Evolutionary conservation across 2,113 vertebrate species (phyloP).

Genomic region (Pachypanchax playfairii): DNA sequence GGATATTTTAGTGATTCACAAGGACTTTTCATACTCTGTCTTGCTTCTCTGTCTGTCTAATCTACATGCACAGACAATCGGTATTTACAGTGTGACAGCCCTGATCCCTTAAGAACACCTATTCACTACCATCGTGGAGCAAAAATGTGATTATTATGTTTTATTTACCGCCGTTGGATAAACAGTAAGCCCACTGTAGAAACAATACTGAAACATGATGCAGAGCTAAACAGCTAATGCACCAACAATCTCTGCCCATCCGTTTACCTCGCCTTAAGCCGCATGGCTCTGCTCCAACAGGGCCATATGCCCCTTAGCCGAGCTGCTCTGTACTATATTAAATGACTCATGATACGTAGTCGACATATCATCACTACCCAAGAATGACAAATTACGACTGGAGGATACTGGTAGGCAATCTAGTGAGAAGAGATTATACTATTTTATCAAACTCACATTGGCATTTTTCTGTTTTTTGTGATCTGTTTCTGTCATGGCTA

Average conservation of each 20-base stretch:
- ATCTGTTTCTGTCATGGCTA: background rate
- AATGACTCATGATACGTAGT: slow-evolving; percentile 57
- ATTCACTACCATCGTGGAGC: slow-evolving; percentile 27
- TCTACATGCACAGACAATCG: slow-evolving; percentile 38
- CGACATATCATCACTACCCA: slow-evolving; percentile 38
- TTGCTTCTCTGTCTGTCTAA: slow-evolving; percentile 22
- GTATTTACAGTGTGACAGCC: slow-evolving; percentile 31
- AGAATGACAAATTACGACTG: slow-evolving; percentile 24
- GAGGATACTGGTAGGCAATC: slow-evolving; percentile 10
- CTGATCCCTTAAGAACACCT: slow-evolving; percentile 32
- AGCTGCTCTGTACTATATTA: slow-evolving; percentile 43
- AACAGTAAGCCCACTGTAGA: slow-evolving; percentile 40
- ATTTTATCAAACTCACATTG: slow-evolving; percentile 1
- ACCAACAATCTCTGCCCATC: slow-evolving; percentile 60
- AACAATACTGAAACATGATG: slow-evolving; percentile 43
- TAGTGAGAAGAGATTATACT: background rate
- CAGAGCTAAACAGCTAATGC: slow-evolving; percentile 44
- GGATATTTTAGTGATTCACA: slow-evolving; percentile 45
- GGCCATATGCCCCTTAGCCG: slow-evolving; percentile 67
- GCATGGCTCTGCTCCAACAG: slow-evolving; percentile 58
- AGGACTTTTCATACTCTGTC: slow-evolving; percentile 25
- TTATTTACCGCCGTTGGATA: slow-evolving; percentile 53
- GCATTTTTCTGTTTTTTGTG: background rate
- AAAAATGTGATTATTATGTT: slow-evolving; percentile 37
- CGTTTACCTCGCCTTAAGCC: slow-evolving; percentile 60